Evolutionary conservation across 2,113 vertebrate species (phyloP), one percentile per base, ranked within the genome.

Genomic region (Pelecanoides urinatrix): DNA sequence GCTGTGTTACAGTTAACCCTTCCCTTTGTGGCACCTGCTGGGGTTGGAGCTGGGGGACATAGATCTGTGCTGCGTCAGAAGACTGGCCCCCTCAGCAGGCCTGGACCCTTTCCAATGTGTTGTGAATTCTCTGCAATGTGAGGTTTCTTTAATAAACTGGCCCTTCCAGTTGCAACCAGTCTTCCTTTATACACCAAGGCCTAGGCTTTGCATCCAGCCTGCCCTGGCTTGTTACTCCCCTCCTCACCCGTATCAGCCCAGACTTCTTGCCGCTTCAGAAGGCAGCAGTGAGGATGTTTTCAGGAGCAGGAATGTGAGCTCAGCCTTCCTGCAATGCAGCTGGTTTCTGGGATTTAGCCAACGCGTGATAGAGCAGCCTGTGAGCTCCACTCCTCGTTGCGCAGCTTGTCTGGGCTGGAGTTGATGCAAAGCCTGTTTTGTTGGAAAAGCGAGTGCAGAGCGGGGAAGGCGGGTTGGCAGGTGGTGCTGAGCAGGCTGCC

Each of bases 111-210:
- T 44, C 91, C 92, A 89, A 91, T 66, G 80, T 97, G 91, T 92
- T 96, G 95, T 97, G 97, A 97, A 88, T 96, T 92, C 89, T 96
- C 89, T 94, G 92, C 91, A 45, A 90, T 91, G 89, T 95, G 96
- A 97, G 94, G 94, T 96, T 97, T 97, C 95, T 95, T 89, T 89
- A 97, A 97, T 97, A 97, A 97, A 97, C 96, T 96, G 97, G 97
- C 93, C 93, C 91, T 96, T 97, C 94, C 93, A 95, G 92, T 96
- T 96, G 92, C 80, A 92, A 92, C 84, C 92, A 89, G 93, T 94
- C 89, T 95, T 96, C 96, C 94, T 97, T 95, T 92, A 62, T 96
- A 70, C 85, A 65, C 74, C 71, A 38, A 86, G 95, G 83, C 89
- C 50, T 6, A n/a, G 67, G 58, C 52, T 91, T 85, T 87, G 77